Conservation (phyloP, 37 sponge, comb jelly and placozoan genomes). For the Halisarca cf. caerulea region DNA sequence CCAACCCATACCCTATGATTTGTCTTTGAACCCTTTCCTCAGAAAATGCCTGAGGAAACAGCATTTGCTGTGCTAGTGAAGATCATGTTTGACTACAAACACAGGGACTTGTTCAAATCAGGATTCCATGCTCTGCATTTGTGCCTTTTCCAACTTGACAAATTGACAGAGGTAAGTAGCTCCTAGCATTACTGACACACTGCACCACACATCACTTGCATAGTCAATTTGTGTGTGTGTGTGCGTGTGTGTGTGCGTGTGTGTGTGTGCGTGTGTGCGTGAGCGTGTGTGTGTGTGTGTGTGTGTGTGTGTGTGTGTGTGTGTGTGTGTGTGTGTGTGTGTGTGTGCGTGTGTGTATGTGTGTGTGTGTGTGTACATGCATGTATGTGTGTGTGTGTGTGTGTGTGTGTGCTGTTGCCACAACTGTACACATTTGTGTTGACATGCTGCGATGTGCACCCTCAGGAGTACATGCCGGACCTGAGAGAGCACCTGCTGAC, state of each 20-base stretch:
- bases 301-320: too few relatives aligned
- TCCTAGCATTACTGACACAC: too few relatives aligned
- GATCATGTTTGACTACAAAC: slow-evolving; percentile 90
- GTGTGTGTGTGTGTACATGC: too few relatives aligned
- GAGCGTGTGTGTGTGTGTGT: not conserved
- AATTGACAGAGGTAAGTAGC: slow-evolving; percentile 78
- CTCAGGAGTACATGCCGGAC: slow-evolving; percentile 78
- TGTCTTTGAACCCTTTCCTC: not conserved
- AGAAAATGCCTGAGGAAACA: slow-evolving; percentile 95
- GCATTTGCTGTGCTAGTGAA: slow-evolving; percentile 93
- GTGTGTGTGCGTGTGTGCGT: slow-evolving; percentile 2
- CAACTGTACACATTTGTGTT: too few relatives aligned
- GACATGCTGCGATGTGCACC: too few relatives aligned
- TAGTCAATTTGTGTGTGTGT: too few relatives aligned
- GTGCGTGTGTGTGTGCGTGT: too few relatives aligned
- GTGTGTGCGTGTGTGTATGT: too few relatives aligned
- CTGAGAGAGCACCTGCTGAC: slow-evolving; percentile 74
- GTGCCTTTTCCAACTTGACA: slow-evolving; percentile 82
- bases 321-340: too few relatives aligned
- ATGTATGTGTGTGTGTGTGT: too few relatives aligned
- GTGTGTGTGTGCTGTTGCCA: too few relatives aligned
- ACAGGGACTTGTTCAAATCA: slow-evolving; percentile 90
- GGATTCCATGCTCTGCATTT: slow-evolving; percentile 75
- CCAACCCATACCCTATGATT: not conserved
- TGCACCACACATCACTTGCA: not conserved